These are phyloP conservation scores for Hydropotes inermis DNA, from an alignment of 2,113 vertebrate species.

Conservation along the genomic window DNA sequence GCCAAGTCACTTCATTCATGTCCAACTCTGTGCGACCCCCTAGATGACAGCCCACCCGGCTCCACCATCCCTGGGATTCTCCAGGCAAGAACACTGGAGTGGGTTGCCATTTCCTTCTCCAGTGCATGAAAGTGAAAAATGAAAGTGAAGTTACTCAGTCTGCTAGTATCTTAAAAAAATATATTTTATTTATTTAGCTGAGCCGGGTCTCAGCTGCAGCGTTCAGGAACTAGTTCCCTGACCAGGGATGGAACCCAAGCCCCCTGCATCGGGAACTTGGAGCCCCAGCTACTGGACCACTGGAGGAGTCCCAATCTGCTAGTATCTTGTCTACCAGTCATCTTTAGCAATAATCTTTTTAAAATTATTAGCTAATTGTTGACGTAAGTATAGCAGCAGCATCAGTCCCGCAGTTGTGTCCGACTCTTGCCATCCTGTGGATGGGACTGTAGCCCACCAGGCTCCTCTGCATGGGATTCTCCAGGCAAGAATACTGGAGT, in stretches of 20 bases:
- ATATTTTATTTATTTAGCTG: not conserved
- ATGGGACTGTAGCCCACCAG: not conserved
- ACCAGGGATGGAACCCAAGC: not conserved
- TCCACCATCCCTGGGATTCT: too few species aligned
- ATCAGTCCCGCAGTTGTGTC: not conserved
- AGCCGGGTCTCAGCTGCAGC: not conserved
- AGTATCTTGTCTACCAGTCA: not conserved
- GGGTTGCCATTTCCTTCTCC: too few species aligned
- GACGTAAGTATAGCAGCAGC: not conserved
- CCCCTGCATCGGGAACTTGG: not conserved
- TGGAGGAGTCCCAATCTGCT: not conserved
- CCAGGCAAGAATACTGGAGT: not conserved
- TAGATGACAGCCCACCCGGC: too few species aligned
- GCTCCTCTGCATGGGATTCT: not conserved
- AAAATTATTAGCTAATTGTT: not conserved
- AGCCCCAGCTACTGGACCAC: not conserved
- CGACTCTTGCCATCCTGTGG: not conserved
- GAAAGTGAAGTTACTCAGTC: not conserved
- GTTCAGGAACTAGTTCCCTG: not conserved
- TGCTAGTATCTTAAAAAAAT: not conserved
- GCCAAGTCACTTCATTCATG: too few species aligned
- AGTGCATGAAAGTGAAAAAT: too few species aligned
- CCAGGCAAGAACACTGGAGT: too few species aligned
- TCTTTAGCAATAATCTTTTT: not conserved
- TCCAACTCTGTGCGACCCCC: too few species aligned